Base-by-base conservation (phyloP, 2,113 vertebrate species). In the Monopterus albus region DNA sequence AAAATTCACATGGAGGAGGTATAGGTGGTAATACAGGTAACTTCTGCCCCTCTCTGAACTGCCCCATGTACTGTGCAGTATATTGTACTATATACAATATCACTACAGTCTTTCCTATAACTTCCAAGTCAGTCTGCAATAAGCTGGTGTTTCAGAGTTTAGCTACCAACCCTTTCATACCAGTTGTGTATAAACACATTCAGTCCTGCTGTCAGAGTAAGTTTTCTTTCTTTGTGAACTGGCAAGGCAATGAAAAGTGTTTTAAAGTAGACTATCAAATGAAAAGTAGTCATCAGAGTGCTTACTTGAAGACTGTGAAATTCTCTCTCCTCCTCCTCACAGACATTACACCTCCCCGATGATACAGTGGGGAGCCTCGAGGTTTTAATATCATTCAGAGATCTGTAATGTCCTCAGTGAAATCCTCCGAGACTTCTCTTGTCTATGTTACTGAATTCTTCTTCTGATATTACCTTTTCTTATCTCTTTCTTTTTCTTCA, bases 401-500 rank as follows among this genome's bases (percentile, higher is more conserved):
- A 68, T 31, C 28, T 61, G 57, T 56, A 20, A 66, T 45, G 49
- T 56, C 18, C 68, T 46, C 33, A 55, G 35, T 31, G 39, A 76
- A 72, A 61, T 65, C 61, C 59, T 46, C 49, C 0, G 39, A 53
- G 63, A 45, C 28, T 23, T 50, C 21, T 21, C 18, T 60, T 66
- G 53, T 78, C 67, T 65, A 25, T 46, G 58, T 79, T 65, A 31
- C 29, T 49, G 47, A 55, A 58, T 72, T 62, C 17, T 60, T 61
- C 39, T 45, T 68, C 15, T 53, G 39, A 62, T 51, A 17, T 28
- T 51, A 49, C 20, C n/a, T 69, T 60, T 74, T 28, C 21, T 12
- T 51, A 36, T 57, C 13, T 66, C 3, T 76, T n/a, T 81, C 39
- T 60, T 73, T 89, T 56, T 70, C 69, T 6, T 91, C 87, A 99